Evolutionary conservation across 2,113 vertebrate genomes (phyloP).

Genomic region (Craseonycteris thonglongyai): DNA sequence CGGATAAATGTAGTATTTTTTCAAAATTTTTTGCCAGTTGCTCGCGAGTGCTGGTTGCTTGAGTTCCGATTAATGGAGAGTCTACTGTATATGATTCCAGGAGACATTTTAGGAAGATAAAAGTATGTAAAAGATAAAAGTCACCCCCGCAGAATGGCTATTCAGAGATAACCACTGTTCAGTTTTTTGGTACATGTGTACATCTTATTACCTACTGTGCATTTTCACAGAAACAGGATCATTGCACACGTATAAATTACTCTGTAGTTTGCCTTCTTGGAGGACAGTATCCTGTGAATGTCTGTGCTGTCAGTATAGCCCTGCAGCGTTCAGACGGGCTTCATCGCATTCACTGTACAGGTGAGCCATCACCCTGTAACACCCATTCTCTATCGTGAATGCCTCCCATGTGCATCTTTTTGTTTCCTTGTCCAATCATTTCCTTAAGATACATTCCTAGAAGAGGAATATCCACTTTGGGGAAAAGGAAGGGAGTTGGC

Average conservation of each 20-base stretch:
- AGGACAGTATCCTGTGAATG: background rate
- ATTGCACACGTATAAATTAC: background rate
- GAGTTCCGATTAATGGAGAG: no score
- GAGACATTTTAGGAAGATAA: background rate
- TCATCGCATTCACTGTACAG: accelerated
- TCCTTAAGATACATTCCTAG: background rate
- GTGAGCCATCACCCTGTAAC: background rate
- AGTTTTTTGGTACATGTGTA: background rate
- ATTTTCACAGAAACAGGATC: background rate
- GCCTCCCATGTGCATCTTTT: background rate
- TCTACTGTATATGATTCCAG: background rate
- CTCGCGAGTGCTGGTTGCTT: no score
- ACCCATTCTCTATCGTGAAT: background rate
- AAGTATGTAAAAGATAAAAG: background rate
- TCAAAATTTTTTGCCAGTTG: no score
- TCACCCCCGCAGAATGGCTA: background rate
- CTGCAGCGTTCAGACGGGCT: background rate
- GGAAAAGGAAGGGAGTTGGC: background rate
- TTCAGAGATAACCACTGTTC: background rate
- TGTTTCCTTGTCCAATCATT: background rate
- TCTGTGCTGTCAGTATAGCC: background rate
- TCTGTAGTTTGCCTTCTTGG: background rate
- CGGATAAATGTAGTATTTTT: no score
- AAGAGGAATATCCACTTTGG: background rate
- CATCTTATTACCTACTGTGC: background rate